Percentiles rank a stretch among this genome's conserved stretches.
Evolutionary conservation across 2,113 vertebrate genomes (phyloP).

Genomic region (Tachuris rubrigastra): DNA sequence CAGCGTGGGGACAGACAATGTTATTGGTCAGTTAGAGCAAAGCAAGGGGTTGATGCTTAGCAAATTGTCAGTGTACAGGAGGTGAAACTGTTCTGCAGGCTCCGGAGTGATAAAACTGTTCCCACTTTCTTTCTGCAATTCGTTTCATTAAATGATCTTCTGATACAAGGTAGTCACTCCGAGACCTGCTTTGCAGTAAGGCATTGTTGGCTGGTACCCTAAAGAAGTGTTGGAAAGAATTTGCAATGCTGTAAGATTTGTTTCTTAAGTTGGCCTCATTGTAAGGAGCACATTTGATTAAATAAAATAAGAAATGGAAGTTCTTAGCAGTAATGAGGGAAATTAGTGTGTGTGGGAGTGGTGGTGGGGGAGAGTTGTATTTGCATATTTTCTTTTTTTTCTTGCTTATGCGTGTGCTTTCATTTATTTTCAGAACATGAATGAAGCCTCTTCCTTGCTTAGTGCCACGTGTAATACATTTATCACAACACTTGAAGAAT

Average conservation of each 20-base stretch:
- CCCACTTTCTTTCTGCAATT: not conserved
- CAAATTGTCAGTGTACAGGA: not conserved
- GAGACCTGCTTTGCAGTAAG: not conserved
- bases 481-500: conserved; percentile 95
- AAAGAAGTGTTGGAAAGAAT: not conserved
- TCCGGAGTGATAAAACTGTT: not conserved
- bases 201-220: not conserved
- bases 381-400: not conserved
- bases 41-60: not conserved
- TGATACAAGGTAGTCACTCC: not conserved
- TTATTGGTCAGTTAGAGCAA: not conserved
- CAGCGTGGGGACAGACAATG: not conserved
- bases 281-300: not conserved
- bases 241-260: not conserved
- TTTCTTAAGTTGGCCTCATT: not conserved
- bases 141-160: not conserved
- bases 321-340: not conserved
- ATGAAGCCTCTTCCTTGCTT: conserved; percentile 89
- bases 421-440: conserved; percentile 80
- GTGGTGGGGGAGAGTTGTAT: not conserved
- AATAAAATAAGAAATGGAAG: not conserved
- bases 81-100: not conserved
- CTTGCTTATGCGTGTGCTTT: not conserved
- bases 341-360: not conserved
- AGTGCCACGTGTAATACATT: conserved; percentile 96